Base-by-base conservation (phyloP, 2,797 vertebrate species). In the Rhabdophis nuchalis region DNA sequence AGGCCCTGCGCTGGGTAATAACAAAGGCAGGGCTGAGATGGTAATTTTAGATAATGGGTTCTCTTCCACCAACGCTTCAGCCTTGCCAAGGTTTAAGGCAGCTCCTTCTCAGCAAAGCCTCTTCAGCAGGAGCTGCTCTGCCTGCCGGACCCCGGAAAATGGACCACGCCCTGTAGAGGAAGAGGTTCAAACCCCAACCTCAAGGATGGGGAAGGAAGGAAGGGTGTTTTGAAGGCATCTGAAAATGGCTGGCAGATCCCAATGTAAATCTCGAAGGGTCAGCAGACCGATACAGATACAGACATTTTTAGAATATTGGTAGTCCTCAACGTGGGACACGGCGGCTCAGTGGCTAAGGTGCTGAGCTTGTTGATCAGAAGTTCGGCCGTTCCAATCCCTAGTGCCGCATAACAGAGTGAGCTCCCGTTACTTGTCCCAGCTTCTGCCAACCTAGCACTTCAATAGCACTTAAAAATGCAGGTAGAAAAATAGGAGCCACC, bases 21-120 rank as follows among this genome's bases (percentile, higher is more conserved):
- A 94, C 89, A 93, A 93, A 91, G 93, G 95, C 93, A 91, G 93
- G 14, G 46, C 94, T 96, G 94, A 93, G 92, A 91, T 96, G 95
- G 54, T 93, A 56, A 52, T 93, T 94, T 91, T 94, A 93, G 95
- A 93, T 36, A 88, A 90, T 93, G 91, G 85, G 12, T 93, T 86
- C 46, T n/a, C 88, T n/a, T 89, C 58, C 88, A 14, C 92, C n/a
- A 72, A 92, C 87, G 58, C 91, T 91, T 89, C 87, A 61, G 60
- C 27, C 90, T 94, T 90, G 94, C 41, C 56, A 64, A 4, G 20
- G 9, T 53, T 94, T 88, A 91, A 46, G 94, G 91, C 16, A 90
- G 61, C 64, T 87, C 61, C 23, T 87, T 86, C 1, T 2, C 32
- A 13, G 12, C 12, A 32, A 23, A 89, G 29, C 60, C 58, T 10